Conservation (phyloP, 2,113 vertebrate species). For the Sphaerodactylus townsendi region DNA sequence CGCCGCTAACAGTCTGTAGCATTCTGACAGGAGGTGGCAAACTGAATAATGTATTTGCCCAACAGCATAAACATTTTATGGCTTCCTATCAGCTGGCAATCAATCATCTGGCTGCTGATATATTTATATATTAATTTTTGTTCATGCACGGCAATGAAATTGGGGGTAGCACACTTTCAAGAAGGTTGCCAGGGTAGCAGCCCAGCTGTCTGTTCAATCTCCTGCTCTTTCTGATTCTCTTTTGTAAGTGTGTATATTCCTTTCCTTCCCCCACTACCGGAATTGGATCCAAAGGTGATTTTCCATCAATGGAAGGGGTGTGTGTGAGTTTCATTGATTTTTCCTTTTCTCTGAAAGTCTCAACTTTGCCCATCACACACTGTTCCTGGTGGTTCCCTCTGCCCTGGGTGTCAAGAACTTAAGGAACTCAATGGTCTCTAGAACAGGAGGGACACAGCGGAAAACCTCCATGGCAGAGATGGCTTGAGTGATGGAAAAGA, state of each 20-base stretch:
- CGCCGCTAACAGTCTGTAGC: not conserved
- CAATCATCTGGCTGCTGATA: not conserved
- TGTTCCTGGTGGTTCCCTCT: too few species aligned
- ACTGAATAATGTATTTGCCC: not conserved
- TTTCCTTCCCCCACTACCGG: not conserved
- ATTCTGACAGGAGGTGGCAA: not conserved
- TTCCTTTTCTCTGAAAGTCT: too few species aligned
- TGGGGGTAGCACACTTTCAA: not conserved
- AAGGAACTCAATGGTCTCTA: too few species aligned
- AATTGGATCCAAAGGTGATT: too few species aligned
- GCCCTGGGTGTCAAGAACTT: too few species aligned
- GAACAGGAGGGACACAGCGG: too few species aligned
- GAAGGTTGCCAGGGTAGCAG: not conserved
- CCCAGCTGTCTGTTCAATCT: too few species aligned
- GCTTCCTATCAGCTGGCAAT: not conserved
- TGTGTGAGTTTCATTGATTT: too few species aligned
- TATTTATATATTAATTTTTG: not conserved
- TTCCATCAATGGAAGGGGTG: too few species aligned
- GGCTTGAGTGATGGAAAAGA: too few species aligned
- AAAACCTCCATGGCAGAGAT: too few species aligned
- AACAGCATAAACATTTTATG: slow-evolving; percentile 4
- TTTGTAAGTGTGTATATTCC: not conserved
- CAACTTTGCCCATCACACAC: too few species aligned
- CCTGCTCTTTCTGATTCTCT: not conserved
- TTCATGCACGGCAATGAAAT: not conserved